Evolutionary conservation across 1,140 invertebrate species (phyloP).

Genomic region (Ooceraea biroi): DNA sequence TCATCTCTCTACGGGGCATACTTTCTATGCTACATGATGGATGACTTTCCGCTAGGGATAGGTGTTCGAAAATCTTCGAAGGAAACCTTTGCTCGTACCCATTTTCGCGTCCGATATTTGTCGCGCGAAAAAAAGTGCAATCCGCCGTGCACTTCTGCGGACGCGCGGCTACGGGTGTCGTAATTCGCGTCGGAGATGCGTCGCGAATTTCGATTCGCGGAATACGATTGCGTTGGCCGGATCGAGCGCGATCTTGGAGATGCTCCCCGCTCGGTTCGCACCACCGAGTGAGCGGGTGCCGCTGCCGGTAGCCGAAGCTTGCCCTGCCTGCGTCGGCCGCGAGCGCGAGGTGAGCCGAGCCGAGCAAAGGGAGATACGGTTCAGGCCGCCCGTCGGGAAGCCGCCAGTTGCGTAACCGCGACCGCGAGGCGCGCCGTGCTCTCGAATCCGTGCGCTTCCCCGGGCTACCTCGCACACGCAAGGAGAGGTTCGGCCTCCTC

Average conservation of each 20-base stretch:
- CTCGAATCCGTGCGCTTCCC: conserved; percentile 42
- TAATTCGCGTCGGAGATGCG: conserved; percentile 61
- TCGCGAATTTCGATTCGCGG: conserved; percentile 45
- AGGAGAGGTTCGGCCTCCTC: not conserved
- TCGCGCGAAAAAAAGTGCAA: not conserved
- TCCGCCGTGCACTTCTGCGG: not conserved
- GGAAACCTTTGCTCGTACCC: no score
- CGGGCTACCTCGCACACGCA: conserved; percentile 16
- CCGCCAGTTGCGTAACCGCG: conserved; percentile 66
- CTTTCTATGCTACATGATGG: conserved; percentile 34
- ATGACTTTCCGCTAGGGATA: conserved; percentile 3
- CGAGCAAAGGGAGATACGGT: conserved; percentile 72
- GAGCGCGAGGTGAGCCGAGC: conserved; percentile 29
- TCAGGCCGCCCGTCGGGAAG: conserved; percentile 41
- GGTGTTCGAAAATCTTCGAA: no score
- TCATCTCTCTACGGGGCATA: conserved; percentile 45
- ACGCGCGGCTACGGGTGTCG: not conserved
- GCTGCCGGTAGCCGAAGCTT: conserved; percentile 64
- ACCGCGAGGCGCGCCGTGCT: conserved; percentile 59
- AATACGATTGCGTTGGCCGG: conserved; percentile 34
- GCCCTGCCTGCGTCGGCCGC: conserved; percentile 39
- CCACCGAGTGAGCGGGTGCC: conserved; percentile 69
- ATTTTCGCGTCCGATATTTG: not conserved
- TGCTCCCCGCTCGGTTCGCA: conserved; percentile 31
- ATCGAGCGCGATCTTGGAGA: conserved; percentile 16